Evolutionary conservation across 1,140 invertebrate genomes (phyloP).

Genomic region (Drosophila watanabei): DNA sequence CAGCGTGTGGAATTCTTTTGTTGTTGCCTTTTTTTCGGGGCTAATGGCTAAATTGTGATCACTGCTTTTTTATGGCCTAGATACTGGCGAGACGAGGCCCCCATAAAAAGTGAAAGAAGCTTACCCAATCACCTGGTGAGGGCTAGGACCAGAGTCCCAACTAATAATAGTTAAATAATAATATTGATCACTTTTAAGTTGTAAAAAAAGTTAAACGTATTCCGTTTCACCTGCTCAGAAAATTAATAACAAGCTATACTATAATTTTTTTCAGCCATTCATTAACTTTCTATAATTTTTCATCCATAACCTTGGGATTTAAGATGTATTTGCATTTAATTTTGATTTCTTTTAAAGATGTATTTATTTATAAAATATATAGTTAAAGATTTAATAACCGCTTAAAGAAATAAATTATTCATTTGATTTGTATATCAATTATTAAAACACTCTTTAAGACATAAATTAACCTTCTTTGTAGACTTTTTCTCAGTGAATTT

Average conservation of each 20-base stretch:
- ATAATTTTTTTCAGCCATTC: neutral
- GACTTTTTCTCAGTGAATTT: constrained; percentile 1
- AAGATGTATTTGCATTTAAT: constrained; percentile 13
- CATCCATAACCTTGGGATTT: neutral
- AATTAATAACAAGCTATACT: neutral
- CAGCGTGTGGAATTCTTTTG: constrained; percentile 45
- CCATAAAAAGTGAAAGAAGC: constrained; percentile 69
- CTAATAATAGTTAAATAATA: constrained; percentile 10
- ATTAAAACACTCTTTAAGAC: neutral
- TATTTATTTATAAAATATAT: neutral
- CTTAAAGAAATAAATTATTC: neutral
- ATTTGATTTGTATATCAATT: neutral
- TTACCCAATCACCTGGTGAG: constrained; percentile 62
- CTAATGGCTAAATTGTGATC: constrained; percentile 26
- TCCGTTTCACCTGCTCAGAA: neutral
- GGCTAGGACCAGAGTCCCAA: constrained; percentile 18
- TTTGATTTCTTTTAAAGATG: neutral
- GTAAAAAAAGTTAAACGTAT: neutral
- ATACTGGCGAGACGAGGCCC: constrained; percentile 10
- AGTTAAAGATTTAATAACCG: neutral
- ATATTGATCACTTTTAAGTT: neutral
- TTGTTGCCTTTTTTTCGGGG: constrained; percentile 6
- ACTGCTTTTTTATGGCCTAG: constrained; percentile 26
- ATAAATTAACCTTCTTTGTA: constrained; percentile 1
- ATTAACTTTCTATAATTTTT: constrained; percentile 8